phyloP scores from a whole-genome alignment of 2,797 vertebrate genomes.

The Cyclopterus lumpus region DNA sequence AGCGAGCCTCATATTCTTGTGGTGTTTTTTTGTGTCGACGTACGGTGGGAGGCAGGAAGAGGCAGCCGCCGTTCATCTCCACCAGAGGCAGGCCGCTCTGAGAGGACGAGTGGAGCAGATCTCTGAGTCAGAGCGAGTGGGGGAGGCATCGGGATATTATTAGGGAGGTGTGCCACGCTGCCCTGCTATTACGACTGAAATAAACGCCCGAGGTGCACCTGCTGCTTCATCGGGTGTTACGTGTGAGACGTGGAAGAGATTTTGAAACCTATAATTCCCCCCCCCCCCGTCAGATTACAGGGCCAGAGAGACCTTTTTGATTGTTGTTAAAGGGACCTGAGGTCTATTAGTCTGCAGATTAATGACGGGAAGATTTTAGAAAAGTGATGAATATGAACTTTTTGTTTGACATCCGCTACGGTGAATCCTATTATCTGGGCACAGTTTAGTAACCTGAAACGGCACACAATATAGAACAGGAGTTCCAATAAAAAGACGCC shows the following conservation, averaged over 20 bases:
- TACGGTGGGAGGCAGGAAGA: slow-evolving; percentile 72
- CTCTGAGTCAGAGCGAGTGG: slow-evolving; percentile 77
- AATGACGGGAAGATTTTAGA: background rate
- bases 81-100: slow-evolving; percentile 65
- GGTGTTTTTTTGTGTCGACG: slow-evolving; percentile 49
- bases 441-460: slow-evolving; percentile 47
- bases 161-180: slow-evolving; percentile 74
- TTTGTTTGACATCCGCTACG: slow-evolving; percentile 33
- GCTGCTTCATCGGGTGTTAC: slow-evolving; percentile 33
- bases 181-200: slow-evolving; percentile 69
- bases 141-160: slow-evolving; percentile 77
- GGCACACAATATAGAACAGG: slow-evolving; percentile 48
- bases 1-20: slow-evolving; percentile 46
- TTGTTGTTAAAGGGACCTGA: slow-evolving; percentile 1
- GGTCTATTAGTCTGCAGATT: slow-evolving; percentile 9
- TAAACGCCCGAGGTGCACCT: slow-evolving; percentile 59
- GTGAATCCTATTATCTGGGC: slow-evolving; percentile 46
- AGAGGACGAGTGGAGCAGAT: slow-evolving; percentile 71
- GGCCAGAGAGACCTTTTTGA: slow-evolving; percentile 12
- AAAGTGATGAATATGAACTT: background rate
- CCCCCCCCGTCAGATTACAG: slow-evolving; percentile 22
- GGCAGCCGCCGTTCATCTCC: slow-evolving; percentile 72
- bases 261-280: slow-evolving; percentile 35
- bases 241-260: slow-evolving; percentile 22
- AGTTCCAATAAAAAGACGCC: slow-evolving; percentile 37